phyloP scores from a whole-genome alignment of 2,113 vertebrate species.

The Notothenia rossii region DNA sequence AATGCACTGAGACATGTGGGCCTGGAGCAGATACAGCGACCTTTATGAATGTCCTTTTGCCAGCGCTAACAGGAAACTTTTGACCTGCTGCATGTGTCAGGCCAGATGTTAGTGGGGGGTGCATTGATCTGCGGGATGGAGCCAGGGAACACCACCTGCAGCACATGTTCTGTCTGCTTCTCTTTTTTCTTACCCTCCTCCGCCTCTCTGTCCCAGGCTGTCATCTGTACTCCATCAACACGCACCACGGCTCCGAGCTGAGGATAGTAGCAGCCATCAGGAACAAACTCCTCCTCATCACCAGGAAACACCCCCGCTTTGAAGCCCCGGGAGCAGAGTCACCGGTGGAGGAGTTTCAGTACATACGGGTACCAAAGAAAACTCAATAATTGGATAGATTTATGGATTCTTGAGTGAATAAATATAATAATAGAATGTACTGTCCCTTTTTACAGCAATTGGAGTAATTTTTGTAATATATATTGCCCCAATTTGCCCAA shows the following conservation, averaged over 20 bases:
- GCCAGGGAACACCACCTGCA: conserved; percentile 46
- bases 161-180: conserved; percentile 37
- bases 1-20: not conserved
- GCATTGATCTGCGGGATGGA: conserved; percentile 42
- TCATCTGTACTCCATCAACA: conserved; percentile 97
- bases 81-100: conserved; percentile 11
- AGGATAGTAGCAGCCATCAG: conserved; percentile 94
- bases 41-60: conserved; percentile 25
- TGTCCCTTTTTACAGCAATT: not conserved
- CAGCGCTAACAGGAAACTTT: conserved; percentile 11
- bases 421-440: not conserved
- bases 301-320: conserved; percentile 86
- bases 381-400: not conserved
- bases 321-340: conserved; percentile 83
- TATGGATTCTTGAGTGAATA: not conserved
- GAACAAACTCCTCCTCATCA: conserved; percentile 97
- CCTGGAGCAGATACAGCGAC: not conserved
- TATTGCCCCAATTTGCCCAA: not conserved
- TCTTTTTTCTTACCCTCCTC: not conserved
- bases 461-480: not conserved
- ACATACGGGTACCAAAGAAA: conserved; percentile 89
- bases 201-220: conserved; percentile 86
- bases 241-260: conserved; percentile 93
- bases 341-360: conserved; percentile 97
- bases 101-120: conserved; percentile 26